Percentiles rank a stretch among this genome's conserved stretches.
Evolutionary conservation across 2,113 vertebrate species (phyloP).

Genomic region (Platysteira castanea): DNA sequence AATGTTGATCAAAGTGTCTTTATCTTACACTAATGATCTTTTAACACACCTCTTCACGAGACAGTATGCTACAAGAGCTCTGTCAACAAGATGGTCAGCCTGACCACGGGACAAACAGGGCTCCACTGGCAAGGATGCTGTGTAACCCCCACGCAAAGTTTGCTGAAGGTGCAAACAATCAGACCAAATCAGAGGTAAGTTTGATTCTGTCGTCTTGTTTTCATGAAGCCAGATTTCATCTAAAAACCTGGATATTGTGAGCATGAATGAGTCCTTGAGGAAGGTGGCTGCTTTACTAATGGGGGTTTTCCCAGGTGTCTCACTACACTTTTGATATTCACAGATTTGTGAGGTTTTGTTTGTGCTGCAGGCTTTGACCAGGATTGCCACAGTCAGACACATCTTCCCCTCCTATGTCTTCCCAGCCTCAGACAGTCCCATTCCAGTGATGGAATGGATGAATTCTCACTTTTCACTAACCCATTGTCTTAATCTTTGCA

Average conservation of each 20-base stretch:
- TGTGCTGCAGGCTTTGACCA: neutral
- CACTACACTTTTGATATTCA: neutral
- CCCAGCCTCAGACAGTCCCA: neutral
- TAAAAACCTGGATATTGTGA: neutral
- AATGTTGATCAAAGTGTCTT: neutral
- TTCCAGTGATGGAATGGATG: too few relatives aligned
- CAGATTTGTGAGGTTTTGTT: neutral
- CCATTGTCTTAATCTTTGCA: neutral
- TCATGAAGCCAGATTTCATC: neutral
- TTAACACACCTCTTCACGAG: neutral
- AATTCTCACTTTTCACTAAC: neutral
- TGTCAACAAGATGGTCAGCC: neutral
- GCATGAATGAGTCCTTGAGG: neutral
- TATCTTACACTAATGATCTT: neutral
- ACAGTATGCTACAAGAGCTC: neutral
- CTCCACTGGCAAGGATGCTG: neutral
- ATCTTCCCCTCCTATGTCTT: neutral
- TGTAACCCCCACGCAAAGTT: neutral
- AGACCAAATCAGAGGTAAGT: neutral
- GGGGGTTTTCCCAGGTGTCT: neutral
- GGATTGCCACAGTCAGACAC: neutral
- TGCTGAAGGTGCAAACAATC: neutral
- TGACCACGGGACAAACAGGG: neutral
- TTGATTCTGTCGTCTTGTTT: neutral
- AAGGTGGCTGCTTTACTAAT: neutral